Evolutionary conservation across 1,140 invertebrate genomes (phyloP).

Genomic region (Monochamus saltuarius): DNA sequence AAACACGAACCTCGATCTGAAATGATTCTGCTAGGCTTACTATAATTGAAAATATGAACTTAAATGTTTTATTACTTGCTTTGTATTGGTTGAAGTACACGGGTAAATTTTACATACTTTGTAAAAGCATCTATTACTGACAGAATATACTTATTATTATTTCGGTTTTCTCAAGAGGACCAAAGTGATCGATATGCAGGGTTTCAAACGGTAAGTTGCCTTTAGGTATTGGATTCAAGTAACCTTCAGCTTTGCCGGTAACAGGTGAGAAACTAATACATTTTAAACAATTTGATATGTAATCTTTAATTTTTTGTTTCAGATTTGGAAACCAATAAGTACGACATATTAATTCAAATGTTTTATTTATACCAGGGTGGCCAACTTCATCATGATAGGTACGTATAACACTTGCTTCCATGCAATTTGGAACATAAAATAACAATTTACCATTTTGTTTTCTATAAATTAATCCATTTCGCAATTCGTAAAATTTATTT

Average conservation of each 20-base stretch:
- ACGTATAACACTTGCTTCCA: not conserved
- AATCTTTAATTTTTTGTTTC: constrained; percentile 33
- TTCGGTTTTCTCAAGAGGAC: constrained; percentile 29
- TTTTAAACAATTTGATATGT: constrained; percentile 40
- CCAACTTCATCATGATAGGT: not conserved
- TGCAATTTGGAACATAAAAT: constrained; percentile 7
- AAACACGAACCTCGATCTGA: too few relatives aligned
- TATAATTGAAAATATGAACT: too few relatives aligned
- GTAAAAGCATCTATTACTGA: constrained; percentile 37
- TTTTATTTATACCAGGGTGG: constrained; percentile 2
- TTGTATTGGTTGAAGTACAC: too few relatives aligned
- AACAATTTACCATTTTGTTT: constrained; percentile 11
- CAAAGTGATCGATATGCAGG: constrained; percentile 44
- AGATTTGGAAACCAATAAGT: constrained; percentile 44
- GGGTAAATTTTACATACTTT: constrained; percentile 28
- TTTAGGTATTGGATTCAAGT: constrained; percentile 39
- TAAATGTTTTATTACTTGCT: too few relatives aligned
- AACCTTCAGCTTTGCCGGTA: constrained; percentile 35
- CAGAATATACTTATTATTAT: constrained; percentile 32
- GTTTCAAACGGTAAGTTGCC: constrained; percentile 41
- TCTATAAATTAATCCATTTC: constrained; percentile 8
- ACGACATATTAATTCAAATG: not conserved
- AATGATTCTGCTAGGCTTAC: too few relatives aligned
- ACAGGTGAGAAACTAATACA: constrained; percentile 40
- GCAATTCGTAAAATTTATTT: not conserved